phyloP scores from a whole-genome alignment of 2,113 vertebrate genomes.

The Podilymbus podiceps region DNA sequence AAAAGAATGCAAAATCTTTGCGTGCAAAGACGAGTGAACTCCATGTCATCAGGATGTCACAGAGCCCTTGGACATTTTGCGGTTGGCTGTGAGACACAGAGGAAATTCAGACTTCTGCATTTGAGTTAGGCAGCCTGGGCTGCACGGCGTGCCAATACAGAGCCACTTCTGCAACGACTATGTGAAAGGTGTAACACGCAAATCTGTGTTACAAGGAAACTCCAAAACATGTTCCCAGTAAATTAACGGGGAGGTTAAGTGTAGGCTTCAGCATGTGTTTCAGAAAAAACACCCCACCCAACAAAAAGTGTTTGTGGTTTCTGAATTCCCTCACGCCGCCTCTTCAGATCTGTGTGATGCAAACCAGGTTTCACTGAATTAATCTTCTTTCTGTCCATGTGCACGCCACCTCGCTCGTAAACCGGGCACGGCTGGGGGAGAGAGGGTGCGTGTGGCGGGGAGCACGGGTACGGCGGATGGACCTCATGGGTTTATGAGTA shows the following conservation, averaged over 20 bases:
- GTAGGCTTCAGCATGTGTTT: not conserved
- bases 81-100: not conserved
- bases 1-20: not conserved
- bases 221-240: not conserved
- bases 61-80: not conserved
- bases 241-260: not conserved
- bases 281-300: not conserved
- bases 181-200: not conserved
- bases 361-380: not conserved
- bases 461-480: not conserved
- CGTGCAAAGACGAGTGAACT: not conserved
- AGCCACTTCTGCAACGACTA: not conserved
- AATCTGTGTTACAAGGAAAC: not conserved
- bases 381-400: not conserved
- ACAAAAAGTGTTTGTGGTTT: conserved; percentile 42
- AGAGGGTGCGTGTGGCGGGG: not conserved
- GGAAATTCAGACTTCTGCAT: not conserved
- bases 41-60: not conserved
- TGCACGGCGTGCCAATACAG: not conserved
- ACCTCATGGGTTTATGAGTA: not conserved
- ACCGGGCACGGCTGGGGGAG: not conserved
- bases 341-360: not conserved
- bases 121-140: not conserved
- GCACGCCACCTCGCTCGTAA: rapidly evolving
- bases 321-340: not conserved